Conservation (phyloP, 2,888 invertebrate genomes). For the Oxytorus armatus region DNA sequence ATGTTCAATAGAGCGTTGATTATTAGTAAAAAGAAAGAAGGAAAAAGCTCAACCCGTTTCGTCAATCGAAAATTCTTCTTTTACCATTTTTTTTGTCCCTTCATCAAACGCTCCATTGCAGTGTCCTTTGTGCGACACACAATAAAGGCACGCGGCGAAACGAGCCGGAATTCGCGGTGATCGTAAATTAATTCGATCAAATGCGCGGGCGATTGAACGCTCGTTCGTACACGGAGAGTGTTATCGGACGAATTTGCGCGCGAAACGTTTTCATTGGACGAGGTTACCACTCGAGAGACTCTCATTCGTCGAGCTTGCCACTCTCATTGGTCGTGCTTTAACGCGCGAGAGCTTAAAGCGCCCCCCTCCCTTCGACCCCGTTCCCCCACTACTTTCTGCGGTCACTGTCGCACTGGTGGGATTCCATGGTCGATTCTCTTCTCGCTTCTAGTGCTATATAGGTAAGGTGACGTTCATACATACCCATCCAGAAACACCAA, state of each 20-base stretch:
- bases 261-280: slow-evolving; percentile 49
- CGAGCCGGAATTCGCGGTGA: slow-evolving; percentile 12
- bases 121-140: slow-evolving; percentile 34
- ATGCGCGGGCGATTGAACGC: no score
- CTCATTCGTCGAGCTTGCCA: neutral
- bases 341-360: no score
- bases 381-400: slow-evolving; percentile 42
- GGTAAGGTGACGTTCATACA: slow-evolving; percentile 54
- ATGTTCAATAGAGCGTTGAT: slow-evolving; percentile 10
- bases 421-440: slow-evolving; percentile 31
- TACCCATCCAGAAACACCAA: slow-evolving; percentile 32
- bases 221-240: slow-evolving; percentile 25
- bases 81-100: neutral
- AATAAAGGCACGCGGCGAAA: neutral
- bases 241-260: neutral
- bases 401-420: slow-evolving; percentile 62
- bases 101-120: neutral
- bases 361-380: no score
- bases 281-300: no score
- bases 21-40: no score
- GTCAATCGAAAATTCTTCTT: slow-evolving; percentile 1
- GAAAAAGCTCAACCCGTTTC: neutral
- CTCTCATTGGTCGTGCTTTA: slow-evolving; percentile 10
- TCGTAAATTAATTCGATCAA: slow-evolving; percentile 69
- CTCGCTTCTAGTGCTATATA: slow-evolving; percentile 34